phyloP scores from a whole-genome alignment of 2,888 invertebrate species.

The Apodemia hepburni region DNA sequence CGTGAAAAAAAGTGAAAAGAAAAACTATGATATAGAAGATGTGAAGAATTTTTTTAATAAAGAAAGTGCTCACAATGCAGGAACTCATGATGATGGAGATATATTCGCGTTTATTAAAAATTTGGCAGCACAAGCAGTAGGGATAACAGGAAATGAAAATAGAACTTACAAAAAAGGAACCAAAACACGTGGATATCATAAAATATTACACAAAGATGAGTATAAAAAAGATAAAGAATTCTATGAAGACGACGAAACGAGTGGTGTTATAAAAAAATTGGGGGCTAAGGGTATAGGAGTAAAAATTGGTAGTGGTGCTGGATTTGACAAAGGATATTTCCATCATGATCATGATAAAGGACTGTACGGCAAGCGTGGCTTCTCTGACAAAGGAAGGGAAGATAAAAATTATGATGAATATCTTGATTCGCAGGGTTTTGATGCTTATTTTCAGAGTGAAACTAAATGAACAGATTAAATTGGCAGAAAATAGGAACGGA shows the following conservation, averaged over 20 bases:
- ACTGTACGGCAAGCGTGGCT: conserved; percentile 67
- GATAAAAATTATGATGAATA: conserved; percentile 70
- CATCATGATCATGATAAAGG: conserved; percentile 65
- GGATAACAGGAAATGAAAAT: conserved; percentile 60
- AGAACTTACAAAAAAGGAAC: conserved; percentile 76
- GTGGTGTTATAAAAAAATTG: conserved; percentile 69
- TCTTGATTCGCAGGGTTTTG: conserved; percentile 65
- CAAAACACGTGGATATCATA: conserved; percentile 79
- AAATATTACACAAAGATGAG: conserved; percentile 81
- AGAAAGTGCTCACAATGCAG: conserved; percentile 47
- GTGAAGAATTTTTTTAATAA: conserved; percentile 54
- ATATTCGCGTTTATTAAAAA: conserved; percentile 61
- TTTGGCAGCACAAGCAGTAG: conserved; percentile 55
- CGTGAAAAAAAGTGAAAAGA: conserved; percentile 46
- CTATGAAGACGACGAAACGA: conserved; percentile 78
- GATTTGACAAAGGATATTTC: conserved; percentile 54
- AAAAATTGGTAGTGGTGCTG: conserved; percentile 62
- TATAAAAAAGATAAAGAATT: conserved; percentile 81
- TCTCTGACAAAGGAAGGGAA: conserved; percentile 70
- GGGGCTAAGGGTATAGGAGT: conserved; percentile 71
- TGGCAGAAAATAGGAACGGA: background rate
- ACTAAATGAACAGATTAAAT: conserved; percentile 17
- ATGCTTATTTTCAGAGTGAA: conserved; percentile 48
- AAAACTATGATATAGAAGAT: conserved; percentile 50
- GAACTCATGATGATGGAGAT: conserved; percentile 56